Base-by-base conservation (phyloP, 2,888 invertebrate species). In the Athetis lepigone region DNA sequence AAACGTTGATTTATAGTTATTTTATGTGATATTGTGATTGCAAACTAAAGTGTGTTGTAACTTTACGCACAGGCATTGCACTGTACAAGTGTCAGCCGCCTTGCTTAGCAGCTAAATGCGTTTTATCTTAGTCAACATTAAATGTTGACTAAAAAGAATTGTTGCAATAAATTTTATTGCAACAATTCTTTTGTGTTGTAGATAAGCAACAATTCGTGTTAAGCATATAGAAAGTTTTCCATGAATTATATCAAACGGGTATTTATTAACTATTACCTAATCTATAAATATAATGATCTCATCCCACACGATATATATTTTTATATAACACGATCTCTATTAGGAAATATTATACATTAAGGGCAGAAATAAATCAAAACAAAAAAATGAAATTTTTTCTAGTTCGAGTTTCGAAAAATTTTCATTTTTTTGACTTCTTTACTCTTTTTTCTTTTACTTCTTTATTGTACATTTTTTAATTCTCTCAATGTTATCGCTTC, bases 21-120 rank as follows among this genome's bases (percentile, higher is more conserved):
- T 46, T 59, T 61, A 63, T 55, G 50, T 51, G 37, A 42, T 58
- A 47, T 47, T 56, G 42, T 55, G 25, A 36, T 76, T 56, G 71
- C 55, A 27, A 51, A 58, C 54, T 25, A 29, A 37, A 63, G 11
- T 29, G 66, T 79, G 68, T 70, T 52, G 70, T 51, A 76, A 77
- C 16, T 50, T 16, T 61, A 55, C 72, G 72, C 60, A 39, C 51
- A 47, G 47, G 21, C 25, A 62, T 68, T 68, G 54, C 60, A 47
- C 27, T 61, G 47, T 55, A 49, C 64, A 58, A 59, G 51, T 46
- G 49, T 39, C 21, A 51, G 50, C 27, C 27, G 64, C 64, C 46
- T 36, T 45, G 61, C 46, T 78, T 54, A 60, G 70, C 37, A 40
- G 43, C 43, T 54, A 43, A 45, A 43, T 66, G 36, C 50, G 56